Conservation (phyloP, 2,888 invertebrate species). For the Lottia scabra region DNA sequence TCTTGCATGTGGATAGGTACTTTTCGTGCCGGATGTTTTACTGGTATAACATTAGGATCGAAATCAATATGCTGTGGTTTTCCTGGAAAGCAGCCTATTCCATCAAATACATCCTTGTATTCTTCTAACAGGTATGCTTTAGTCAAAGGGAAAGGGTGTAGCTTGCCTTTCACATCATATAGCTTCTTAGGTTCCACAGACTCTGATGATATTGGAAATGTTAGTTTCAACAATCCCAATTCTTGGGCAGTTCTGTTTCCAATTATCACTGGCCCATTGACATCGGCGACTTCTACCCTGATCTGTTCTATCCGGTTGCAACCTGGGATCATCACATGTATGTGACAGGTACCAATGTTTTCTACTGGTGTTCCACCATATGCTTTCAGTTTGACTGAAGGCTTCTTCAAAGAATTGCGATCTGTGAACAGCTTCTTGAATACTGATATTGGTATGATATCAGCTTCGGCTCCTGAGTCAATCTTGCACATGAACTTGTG, state of each 20-base stretch:
- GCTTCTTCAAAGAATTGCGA: neutral
- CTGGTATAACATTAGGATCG: neutral
- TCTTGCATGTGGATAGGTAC: neutral
- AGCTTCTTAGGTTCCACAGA: neutral
- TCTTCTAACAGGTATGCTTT: neutral
- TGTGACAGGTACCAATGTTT: constrained; percentile 3
- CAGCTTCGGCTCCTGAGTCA: too few species aligned
- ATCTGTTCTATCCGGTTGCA: neutral
- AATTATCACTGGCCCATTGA: constrained; percentile 7
- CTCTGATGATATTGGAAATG: neutral
- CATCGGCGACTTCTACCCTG: constrained; percentile 12
- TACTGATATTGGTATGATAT: too few species aligned
- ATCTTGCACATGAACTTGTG: too few species aligned
- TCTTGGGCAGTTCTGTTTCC: constrained; percentile 7
- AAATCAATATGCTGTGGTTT: constrained; percentile 6
- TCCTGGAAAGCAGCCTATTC: constrained; percentile 12
- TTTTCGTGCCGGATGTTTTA: constrained; percentile 8
- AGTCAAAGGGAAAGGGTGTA: neutral
- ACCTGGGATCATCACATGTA: neutral
- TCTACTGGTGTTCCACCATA: constrained; percentile 1
- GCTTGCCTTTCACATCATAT: neutral
- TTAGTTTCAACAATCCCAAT: constrained; percentile 1
- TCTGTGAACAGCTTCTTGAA: too few species aligned
- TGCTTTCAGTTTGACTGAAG: constrained; percentile 9
- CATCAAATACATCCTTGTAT: constrained; percentile 15